Evolutionary conservation across 1,140 invertebrate species (phyloP), one percentile per base, ranked within the genome.

Genomic region (Luehdorfia chinensis): DNA sequence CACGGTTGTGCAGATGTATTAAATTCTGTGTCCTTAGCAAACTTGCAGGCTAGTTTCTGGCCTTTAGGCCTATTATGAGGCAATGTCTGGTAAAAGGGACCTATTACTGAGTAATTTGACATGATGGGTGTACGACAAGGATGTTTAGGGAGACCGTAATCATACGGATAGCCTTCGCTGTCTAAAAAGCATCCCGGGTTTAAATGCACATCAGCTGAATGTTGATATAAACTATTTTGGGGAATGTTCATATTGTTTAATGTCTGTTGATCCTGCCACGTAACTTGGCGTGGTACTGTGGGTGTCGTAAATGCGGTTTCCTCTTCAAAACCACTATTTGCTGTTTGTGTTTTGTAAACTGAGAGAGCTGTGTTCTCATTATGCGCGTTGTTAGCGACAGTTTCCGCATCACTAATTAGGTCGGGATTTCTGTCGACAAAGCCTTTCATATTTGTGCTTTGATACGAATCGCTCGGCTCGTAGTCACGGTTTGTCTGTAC

Each of bases 91-190:
- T 93, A 93, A 63, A 91, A 92, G 25, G 89, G 70, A 21, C 72
- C 80, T 59, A 87, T 67, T 53, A 84, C 72, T 48, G 88, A 63
- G 76, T 89, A 66, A 84, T 87, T 72, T 59, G 89, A 75, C 83
- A 89, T 71, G 53, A 87, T 65, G 48, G 87, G 84, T 56, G 88
- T 83, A 14, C 88, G 83, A 47, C 75, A 86, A 3, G 75, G 76
- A 16, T 93, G 86, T 64, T 93, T 93, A 0, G 92, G 93, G 7
- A 94, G 76, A 37, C 94, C 94, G 54, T 94, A 95, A 59, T 96
- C 94, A 9, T 93, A 87, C 0, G 93, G 93, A 70, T 94, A 95
- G 0, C 92, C 93, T 46, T 94, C 93, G 23, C 88, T 89, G 44
- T 94, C 94, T 48, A 94, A 81, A 60, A 91, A 91, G 48, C 90